Evolutionary conservation across 2,888 invertebrate genomes (phyloP).

Genomic region (Digitonthophagus gazella): DNA sequence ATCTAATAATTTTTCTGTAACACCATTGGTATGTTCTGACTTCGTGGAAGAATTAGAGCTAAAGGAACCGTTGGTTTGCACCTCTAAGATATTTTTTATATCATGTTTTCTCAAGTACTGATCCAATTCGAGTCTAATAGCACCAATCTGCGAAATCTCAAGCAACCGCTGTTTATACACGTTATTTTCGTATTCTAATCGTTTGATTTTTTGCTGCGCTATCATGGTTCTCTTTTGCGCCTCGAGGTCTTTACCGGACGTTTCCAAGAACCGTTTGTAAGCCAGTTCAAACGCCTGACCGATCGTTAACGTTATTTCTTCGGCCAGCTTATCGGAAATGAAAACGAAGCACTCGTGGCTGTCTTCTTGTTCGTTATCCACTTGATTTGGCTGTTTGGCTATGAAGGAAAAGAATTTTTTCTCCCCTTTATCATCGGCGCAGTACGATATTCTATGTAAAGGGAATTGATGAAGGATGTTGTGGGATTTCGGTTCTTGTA

Average conservation of each 20-base stretch:
- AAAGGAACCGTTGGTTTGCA: conserved; percentile 36
- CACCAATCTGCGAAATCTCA: conserved; percentile 58
- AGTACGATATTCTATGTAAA: conserved; percentile 95
- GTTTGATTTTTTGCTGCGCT: conserved; percentile 83
- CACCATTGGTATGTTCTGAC: conserved; percentile 34
- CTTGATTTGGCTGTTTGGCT: conserved; percentile 67
- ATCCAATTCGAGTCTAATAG: conserved; percentile 55
- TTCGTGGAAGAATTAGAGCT: conserved; percentile 25
- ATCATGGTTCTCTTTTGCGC: conserved; percentile 73
- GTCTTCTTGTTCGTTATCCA: conserved; percentile 61
- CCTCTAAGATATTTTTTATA: conserved; percentile 55
- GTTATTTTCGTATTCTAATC: conserved; percentile 81
- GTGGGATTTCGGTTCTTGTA: conserved; percentile 73
- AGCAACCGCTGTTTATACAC: conserved; percentile 79
- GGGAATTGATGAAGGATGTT: conserved; percentile 93
- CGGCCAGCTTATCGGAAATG: conserved; percentile 94
- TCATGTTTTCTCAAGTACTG: conserved; percentile 54
- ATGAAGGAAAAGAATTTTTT: conserved; percentile 97
- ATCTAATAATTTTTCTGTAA: conserved; percentile 42
- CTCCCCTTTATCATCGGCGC: conserved; percentile 97
- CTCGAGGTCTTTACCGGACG: conserved; percentile 86
- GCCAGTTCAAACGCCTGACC: conserved; percentile 98
- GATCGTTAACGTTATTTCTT: conserved; percentile 96
- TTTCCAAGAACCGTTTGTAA: conserved; percentile 91
- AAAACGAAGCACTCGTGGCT: conserved; percentile 96